Evolutionary conservation across 2,888 invertebrate species (phyloP), one percentile per base, ranked within the genome.

Genomic region (Pseudanteris insignis): DNA sequence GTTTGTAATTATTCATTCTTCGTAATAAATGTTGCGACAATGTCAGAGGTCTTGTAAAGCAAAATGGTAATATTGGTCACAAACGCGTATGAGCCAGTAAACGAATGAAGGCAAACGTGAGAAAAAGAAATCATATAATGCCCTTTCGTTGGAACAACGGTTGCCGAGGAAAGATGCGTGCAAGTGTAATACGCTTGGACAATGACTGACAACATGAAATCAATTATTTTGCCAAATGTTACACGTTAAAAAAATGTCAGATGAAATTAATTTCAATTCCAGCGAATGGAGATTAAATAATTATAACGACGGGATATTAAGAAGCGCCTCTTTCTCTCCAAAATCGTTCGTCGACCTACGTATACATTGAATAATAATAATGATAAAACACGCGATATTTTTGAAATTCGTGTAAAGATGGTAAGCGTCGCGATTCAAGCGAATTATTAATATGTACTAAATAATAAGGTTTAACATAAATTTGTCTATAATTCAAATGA

Each of bases 401-500:
- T 60, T 51, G 59, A 60, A 60, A 60, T 60, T 60, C 59, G 59
- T 53, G 51, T 60, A 50, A 59, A 38, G n/a, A 34, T 50, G 53
- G 21, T 53, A 58, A 51, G 59, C 50, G 43, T 43, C 43, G 47
- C 32, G 10, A 25, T 41, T 47, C 54, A 63, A 37, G 54, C 33
- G 64, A 65, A 65, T 63, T 47, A 65, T 44, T 55, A 54, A 58
- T 38, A 60, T 53, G 34, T 67, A 69, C 47, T 51, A 32, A 54
- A 66, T 69, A 6, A 18, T 18, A 66, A 69, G 66, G 47, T 65
- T 62, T 59, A 65, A 30, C 63, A 41, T 66, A 38, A 67, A 65
- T 63, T 69, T 71, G 69, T 69, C 69, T 69, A 69, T 68, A 69
- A 58, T 64, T 64, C 51, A 63, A 66, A 28, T 13, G 21, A 21